phyloP scores from a whole-genome alignment of 2,113 vertebrate species.

The Corydoras maculifer region DNA sequence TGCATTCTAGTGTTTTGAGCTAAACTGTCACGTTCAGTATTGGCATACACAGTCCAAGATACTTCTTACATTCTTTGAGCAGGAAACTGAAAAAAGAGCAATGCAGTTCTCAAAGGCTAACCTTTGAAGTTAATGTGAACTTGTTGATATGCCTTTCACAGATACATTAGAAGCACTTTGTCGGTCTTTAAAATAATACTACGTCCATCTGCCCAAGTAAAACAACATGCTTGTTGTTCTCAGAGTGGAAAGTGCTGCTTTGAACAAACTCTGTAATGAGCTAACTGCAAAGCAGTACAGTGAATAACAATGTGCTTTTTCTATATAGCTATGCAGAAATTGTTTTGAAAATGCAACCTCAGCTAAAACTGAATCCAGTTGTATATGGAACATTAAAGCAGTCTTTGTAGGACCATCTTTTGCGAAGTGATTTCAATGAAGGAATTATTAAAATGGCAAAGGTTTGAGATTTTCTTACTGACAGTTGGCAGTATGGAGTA shows the following conservation, averaged over 20 bases:
- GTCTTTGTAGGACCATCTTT: neutral
- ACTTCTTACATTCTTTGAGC: constrained; percentile 25
- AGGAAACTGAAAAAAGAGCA: constrained; percentile 15
- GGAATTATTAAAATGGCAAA: too few relatives aligned
- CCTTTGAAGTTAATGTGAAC: neutral
- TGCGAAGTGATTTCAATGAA: neutral
- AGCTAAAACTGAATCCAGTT: constrained; percentile 17
- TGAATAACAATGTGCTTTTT: constrained; percentile 14
- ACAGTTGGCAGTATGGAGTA: too few relatives aligned
- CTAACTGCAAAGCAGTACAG: neutral
- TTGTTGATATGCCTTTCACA: neutral
- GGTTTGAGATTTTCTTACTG: too few relatives aligned
- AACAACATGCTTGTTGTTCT: constrained; percentile 22
- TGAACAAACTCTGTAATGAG: constrained; percentile 14
- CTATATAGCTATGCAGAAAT: constrained; percentile 17
- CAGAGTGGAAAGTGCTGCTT: neutral
- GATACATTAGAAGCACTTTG: neutral
- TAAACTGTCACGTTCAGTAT: constrained; percentile 29
- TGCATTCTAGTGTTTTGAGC: constrained; percentile 30
- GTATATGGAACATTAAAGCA: constrained; percentile 16
- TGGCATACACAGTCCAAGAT: constrained; percentile 16
- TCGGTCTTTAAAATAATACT: neutral
- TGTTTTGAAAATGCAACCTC: constrained; percentile 29
- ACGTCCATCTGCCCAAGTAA: neutral
- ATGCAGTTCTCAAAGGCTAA: neutral